A percentile compares a stretch with the other conserved stretches of the same genome.
Evolutionary conservation across 2,113 vertebrate species (phyloP).

Genomic region (Cromileptes altivelis): DNA sequence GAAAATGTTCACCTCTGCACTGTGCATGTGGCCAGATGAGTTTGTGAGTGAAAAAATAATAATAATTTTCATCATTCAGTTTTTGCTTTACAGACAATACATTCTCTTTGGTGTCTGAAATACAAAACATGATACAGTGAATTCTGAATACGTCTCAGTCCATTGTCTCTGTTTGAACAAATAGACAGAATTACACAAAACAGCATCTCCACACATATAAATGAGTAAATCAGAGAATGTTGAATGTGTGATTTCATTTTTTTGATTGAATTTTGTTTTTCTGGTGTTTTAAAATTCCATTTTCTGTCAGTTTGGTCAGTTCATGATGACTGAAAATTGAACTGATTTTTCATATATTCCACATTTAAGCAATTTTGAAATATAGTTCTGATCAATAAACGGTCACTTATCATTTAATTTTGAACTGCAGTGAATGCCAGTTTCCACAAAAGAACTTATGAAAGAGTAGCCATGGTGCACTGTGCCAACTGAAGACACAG

Average conservation of each 20-base stretch:
- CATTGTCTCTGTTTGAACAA: not conserved
- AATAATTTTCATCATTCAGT: conserved; percentile 7
- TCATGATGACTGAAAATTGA: not conserved
- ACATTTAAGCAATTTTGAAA: not conserved
- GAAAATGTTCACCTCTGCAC: conserved; percentile 39
- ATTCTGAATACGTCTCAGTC: not conserved
- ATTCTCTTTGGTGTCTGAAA: not conserved
- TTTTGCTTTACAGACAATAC: not conserved
- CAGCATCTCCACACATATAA: not conserved
- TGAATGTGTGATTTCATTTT: not conserved
- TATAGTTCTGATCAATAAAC: not conserved
- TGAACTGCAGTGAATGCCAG: too few relatives aligned
- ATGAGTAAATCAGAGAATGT: not conserved
- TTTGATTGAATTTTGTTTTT: not conserved
- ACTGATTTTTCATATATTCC: too few relatives aligned
- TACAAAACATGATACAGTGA: not conserved
- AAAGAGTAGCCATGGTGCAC: too few relatives aligned
- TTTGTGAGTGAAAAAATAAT: not conserved
- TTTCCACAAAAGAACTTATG: too few relatives aligned
- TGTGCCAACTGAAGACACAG: too few relatives aligned
- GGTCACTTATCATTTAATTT: too few relatives aligned
- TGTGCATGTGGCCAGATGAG: conserved; percentile 11
- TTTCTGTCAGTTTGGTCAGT: not conserved
- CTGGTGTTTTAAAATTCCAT: not conserved
- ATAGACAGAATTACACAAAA: not conserved